phyloP scores from a whole-genome alignment of 1,140 invertebrate genomes.

The Drosophila simulans region DNA sequence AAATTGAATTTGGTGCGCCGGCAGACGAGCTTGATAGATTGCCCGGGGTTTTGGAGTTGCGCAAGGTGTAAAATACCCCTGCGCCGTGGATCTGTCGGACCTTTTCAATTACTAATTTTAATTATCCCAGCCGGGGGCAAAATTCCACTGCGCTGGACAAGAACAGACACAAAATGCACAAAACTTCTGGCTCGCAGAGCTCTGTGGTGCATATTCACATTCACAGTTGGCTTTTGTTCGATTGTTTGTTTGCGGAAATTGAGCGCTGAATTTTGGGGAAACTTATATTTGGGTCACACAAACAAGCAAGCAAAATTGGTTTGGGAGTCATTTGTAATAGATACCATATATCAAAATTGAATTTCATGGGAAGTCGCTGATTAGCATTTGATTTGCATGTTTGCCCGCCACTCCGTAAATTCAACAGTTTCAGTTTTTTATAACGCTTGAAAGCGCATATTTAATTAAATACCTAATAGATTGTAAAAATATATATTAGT shows the following conservation, averaged over 20 bases:
- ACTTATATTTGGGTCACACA: slow-evolving; percentile 60
- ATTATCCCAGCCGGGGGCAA: slow-evolving; percentile 26
- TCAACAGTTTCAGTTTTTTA: neutral
- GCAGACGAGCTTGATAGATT: slow-evolving; percentile 23
- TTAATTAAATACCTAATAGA: neutral
- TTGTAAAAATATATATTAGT: neutral
- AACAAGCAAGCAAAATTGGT: slow-evolving; percentile 32
- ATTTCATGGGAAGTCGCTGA: slow-evolving; percentile 24
- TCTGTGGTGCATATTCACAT: neutral
- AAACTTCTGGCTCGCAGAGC: slow-evolving; percentile 13
- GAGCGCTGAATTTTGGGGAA: slow-evolving; percentile 42
- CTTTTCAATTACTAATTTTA: slow-evolving; percentile 70
- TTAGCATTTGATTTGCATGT: slow-evolving; percentile 49
- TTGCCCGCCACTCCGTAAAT: neutral
- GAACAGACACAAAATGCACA: slow-evolving; percentile 21
- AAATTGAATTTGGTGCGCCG: slow-evolving; percentile 31
- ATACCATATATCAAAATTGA: slow-evolving; percentile 35
- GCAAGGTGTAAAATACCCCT: neutral
- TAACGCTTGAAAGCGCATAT: neutral
- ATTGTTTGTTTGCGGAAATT: slow-evolving; percentile 65
- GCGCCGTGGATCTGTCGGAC: slow-evolving; percentile 6
- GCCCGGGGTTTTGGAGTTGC: neutral
- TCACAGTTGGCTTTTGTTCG: slow-evolving; percentile 23
- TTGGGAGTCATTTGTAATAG: slow-evolving; percentile 30
- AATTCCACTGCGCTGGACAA: neutral